Evolutionary conservation across 2,113 vertebrate species (phyloP).

Genomic region (Heptranchias perlo): DNA sequence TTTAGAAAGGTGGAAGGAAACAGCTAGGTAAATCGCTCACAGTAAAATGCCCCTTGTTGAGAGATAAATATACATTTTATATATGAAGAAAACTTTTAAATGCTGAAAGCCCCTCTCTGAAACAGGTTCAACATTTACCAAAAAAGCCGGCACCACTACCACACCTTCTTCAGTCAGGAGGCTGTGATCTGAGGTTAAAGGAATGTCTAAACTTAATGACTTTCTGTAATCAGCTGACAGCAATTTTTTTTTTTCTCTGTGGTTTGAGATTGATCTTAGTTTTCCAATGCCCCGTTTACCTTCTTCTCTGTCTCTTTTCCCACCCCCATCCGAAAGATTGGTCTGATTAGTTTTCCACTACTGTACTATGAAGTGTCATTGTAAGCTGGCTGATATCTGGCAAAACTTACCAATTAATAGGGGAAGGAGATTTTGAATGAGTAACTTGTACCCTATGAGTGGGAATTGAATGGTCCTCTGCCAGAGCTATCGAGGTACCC

Average conservation of each 20-base stretch:
- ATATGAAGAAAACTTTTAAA: neutral
- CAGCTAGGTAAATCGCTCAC: neutral
- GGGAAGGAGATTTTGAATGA: neutral
- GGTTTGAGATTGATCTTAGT: neutral
- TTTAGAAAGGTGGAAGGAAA: neutral
- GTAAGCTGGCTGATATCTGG: neutral
- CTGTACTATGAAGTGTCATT: neutral
- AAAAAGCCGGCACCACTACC: too few relatives aligned
- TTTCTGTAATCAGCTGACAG: neutral
- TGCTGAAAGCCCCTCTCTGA: neutral
- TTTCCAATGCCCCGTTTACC: neutral
- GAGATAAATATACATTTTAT: neutral
- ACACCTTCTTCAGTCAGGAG: neutral
- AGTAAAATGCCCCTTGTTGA: neutral
- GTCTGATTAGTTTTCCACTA: neutral
- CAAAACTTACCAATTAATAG: neutral
- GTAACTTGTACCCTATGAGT: neutral
- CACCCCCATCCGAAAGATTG: neutral
- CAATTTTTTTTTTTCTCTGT: neutral
- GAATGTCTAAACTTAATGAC: neutral
- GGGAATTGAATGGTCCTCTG: neutral
- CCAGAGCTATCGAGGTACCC: neutral
- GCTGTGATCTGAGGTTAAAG: neutral
- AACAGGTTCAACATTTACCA: neutral
- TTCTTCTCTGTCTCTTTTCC: neutral